phyloP scores from a whole-genome alignment of 2,797 vertebrate species.

The Lepilemur ruficaudatus region DNA sequence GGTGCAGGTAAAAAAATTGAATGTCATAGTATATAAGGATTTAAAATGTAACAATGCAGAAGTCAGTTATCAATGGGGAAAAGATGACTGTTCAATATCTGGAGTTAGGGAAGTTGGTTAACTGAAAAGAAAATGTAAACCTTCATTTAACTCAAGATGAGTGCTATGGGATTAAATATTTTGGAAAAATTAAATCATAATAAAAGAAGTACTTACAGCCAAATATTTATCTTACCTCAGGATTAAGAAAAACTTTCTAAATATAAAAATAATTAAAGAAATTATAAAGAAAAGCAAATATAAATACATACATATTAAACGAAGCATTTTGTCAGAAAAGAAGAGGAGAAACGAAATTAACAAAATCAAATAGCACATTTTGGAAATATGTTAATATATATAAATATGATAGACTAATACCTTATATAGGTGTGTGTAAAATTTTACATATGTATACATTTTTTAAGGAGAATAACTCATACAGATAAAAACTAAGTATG shows the following conservation, averaged over 20 bases:
- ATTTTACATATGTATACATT: background rate
- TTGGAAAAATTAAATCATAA: background rate
- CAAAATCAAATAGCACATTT: background rate
- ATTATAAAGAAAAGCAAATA: background rate
- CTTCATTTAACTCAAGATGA: background rate
- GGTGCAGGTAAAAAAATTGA: background rate
- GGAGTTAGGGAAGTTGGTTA: background rate
- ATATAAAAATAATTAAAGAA: background rate
- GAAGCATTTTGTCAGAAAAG: background rate
- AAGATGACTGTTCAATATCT: background rate
- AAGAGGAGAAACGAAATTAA: background rate
- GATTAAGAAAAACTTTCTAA: background rate
- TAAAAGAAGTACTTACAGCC: background rate
- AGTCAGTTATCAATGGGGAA: background rate
- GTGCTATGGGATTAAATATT: background rate
- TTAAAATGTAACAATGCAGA: background rate
- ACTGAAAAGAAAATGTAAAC: background rate
- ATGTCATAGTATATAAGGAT: background rate
- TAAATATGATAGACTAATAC: background rate
- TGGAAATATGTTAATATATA: background rate
- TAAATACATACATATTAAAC: background rate
- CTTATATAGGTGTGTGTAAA: background rate
- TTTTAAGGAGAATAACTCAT: background rate
- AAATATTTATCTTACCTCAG: background rate
- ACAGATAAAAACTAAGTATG: background rate